A percentile compares a stretch with the other conserved stretches of the same genome.
Evolutionary conservation across 2,113 vertebrate genomes (phyloP).

Genomic region (Labeo rohita): DNA sequence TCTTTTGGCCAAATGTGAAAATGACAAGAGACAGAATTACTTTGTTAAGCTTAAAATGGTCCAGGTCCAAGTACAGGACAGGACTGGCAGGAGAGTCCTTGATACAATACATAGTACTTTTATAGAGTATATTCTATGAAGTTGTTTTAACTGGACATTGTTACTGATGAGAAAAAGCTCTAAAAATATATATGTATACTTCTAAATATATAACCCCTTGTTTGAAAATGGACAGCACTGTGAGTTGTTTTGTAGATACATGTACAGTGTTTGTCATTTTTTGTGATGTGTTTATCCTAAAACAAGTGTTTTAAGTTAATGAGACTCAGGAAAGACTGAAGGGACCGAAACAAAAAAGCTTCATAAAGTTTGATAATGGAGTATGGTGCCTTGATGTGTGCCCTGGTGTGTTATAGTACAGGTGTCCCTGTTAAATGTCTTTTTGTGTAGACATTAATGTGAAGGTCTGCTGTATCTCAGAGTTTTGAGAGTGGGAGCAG

Average conservation of each 20-base stretch:
- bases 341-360: background rate
- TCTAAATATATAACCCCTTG: background rate
- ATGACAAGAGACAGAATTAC: slow-evolving; percentile 21
- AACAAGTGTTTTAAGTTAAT: slow-evolving; percentile 9
- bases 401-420: background rate
- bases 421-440: background rate
- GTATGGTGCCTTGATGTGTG: background rate
- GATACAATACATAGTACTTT: background rate
- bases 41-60: background rate
- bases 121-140: background rate
- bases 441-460: slow-evolving; percentile 9
- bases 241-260: background rate
- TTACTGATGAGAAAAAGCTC: background rate
- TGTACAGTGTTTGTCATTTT: background rate
- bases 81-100: background rate
- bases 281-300: slow-evolving; percentile 13
- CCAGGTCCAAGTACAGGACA: slow-evolving; percentile 21
- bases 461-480: background rate
- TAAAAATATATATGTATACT: background rate
- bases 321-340: background rate
- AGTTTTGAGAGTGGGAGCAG: background rate
- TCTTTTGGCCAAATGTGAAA: slow-evolving; percentile 25
- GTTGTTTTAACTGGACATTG: background rate
- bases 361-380: slow-evolving; percentile 1
- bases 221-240: background rate